These are phyloP conservation scores for Chloebia gouldiae DNA, from an alignment of 2,113 vertebrate genomes.

Conservation along the genomic window DNA sequence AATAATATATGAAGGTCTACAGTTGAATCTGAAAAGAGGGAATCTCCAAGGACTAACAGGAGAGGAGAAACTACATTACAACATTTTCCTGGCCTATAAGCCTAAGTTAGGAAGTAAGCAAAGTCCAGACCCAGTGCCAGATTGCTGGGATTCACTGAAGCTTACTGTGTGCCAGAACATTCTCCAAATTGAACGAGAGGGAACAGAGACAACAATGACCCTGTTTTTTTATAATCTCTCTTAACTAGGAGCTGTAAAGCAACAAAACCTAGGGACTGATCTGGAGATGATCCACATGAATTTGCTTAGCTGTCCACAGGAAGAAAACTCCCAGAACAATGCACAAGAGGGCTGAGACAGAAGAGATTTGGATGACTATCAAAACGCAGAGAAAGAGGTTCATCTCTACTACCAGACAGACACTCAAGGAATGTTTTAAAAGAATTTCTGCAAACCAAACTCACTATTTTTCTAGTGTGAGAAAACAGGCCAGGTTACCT, in stretches of 20 bases:
- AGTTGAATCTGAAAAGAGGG: constrained; percentile 63
- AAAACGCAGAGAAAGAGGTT: background rate
- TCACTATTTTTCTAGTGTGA: background rate
- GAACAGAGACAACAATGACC: constrained; percentile 72
- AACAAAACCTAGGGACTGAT: constrained; percentile 33
- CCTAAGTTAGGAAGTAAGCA: constrained; percentile 69
- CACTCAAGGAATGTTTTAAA: background rate
- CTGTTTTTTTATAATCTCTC: constrained; percentile 55
- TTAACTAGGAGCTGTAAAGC: constrained; percentile 46
- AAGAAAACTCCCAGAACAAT: constrained; percentile 50
- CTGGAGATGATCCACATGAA: constrained; percentile 63
- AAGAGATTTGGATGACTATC: constrained; percentile 15
- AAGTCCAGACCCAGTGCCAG: constrained; percentile 69
- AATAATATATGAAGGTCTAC: constrained; percentile 71
- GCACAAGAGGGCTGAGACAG: constrained; percentile 52
- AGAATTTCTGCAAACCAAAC: constrained; percentile 13
- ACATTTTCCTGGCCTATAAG: constrained; percentile 79
- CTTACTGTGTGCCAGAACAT: constrained; percentile 70
- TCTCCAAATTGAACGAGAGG: constrained; percentile 72
- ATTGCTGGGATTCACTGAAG: constrained; percentile 63
- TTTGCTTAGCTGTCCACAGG: constrained; percentile 52
- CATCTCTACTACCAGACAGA: background rate
- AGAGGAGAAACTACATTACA: constrained; percentile 75
- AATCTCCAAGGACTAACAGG: constrained; percentile 73
- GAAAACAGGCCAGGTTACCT: background rate